Percentiles rank a stretch among this genome's conserved stretches.
Conservation (phyloP, 2,888 invertebrate genomes). For the Dusona sp. region DNA sequence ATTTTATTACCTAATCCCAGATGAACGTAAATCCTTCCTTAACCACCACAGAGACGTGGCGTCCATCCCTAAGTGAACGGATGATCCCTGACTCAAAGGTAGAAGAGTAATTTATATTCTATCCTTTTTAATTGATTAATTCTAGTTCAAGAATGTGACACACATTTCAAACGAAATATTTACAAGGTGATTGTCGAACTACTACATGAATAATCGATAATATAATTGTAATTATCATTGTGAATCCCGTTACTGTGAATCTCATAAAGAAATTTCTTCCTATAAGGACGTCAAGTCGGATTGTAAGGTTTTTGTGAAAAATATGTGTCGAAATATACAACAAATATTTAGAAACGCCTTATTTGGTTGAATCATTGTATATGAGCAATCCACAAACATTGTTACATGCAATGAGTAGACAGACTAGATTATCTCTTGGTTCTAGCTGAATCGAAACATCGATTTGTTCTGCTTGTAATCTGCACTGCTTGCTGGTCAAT, state of each 20-base stretch:
- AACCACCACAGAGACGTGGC: neutral
- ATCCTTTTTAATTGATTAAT: neutral
- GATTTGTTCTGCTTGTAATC: constrained; percentile 45
- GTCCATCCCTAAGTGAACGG: neutral
- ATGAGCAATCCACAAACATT: neutral
- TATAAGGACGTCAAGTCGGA: neutral
- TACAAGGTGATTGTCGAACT: neutral
- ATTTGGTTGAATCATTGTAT: neutral
- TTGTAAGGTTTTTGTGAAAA: neutral
- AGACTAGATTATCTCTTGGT: constrained; percentile 8
- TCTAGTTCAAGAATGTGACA: neutral
- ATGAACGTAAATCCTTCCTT: neutral
- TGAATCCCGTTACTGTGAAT: neutral
- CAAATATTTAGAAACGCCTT: neutral
- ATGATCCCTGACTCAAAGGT: neutral
- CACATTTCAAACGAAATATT: neutral
- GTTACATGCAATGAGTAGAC: constrained; percentile 4
- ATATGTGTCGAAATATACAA: neutral
- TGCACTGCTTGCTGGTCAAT: constrained; percentile 13
- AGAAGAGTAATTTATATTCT: neutral
- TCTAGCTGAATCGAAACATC: constrained; percentile 33
- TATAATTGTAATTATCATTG: neutral
- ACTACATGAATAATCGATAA: neutral
- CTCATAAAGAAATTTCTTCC: neutral
- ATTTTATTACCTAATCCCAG: neutral